These are phyloP conservation scores for Melanogrammus aeglefinus DNA, from an alignment of 2,797 vertebrate species.

Conservation along the genomic window DNA sequence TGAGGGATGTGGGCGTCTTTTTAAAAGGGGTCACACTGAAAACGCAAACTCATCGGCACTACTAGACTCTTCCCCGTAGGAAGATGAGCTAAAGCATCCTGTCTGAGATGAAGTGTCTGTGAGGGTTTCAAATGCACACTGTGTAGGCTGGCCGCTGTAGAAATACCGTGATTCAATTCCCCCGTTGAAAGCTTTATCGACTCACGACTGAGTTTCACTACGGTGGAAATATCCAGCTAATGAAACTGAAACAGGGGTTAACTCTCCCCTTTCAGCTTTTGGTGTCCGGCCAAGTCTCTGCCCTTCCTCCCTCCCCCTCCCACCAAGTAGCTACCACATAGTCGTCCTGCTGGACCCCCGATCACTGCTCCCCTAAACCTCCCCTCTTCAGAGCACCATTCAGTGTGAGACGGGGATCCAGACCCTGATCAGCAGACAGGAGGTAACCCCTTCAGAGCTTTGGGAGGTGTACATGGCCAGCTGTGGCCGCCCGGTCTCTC, in stretches of 20 bases:
- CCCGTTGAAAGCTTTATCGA: not conserved
- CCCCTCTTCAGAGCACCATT: too few relatives aligned
- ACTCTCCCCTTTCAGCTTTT: not conserved
- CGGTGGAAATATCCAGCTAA: not conserved
- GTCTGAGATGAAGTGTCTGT: not conserved
- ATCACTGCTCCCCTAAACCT: too few relatives aligned
- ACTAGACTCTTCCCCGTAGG: too few relatives aligned
- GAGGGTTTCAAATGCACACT: not conserved
- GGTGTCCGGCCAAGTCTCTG: too few relatives aligned
- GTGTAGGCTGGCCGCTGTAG: not conserved
- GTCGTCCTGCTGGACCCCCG: too few relatives aligned
- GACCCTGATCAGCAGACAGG: too few relatives aligned
- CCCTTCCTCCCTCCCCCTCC: too few relatives aligned
- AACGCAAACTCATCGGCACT: not conserved
- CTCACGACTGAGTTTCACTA: not conserved
- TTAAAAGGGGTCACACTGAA: not conserved
- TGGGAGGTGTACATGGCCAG: too few relatives aligned
- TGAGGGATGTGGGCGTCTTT: not conserved
- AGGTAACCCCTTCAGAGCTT: too few relatives aligned
- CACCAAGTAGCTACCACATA: too few relatives aligned
- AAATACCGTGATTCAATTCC: not conserved
- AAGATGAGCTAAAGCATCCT: not conserved
- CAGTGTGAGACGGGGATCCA: too few relatives aligned
- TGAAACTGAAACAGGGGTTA: not conserved
- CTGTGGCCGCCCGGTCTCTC: too few relatives aligned